Base-by-base conservation (phyloP, 1,140 invertebrate species). In the Euwallacea fornicatus region DNA sequence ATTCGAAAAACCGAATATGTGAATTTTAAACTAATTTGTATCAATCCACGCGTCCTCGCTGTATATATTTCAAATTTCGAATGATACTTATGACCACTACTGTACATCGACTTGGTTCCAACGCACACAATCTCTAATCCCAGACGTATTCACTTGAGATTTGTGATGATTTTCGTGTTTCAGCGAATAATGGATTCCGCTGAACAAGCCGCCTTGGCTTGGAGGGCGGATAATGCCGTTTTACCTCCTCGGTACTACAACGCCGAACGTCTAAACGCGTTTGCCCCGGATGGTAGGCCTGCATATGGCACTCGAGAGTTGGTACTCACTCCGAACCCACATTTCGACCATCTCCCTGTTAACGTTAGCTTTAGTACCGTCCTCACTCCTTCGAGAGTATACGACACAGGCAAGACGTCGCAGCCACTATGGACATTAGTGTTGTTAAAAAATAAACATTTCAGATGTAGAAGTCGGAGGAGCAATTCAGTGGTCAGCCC, bases 401-500 rank as follows among this genome's bases (percentile, higher is more conserved):
- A 60, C 11, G 69, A 71, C 44, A 58, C 69, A 66, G 69, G 69
- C 66, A 41, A 44, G 61, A 46, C 7, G 7, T 62, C 16, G 6
- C 9, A 58, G n/a, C 21, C 4, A 33, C 16, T 0, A 61, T n/a
- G 11, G 15, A 10, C 7, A 7, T 61, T 9, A 42, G 11, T 42
- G 43, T 16, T 61, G 10, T 61, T 41, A 61, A 61, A 3, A 6
- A 6, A 0, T 11, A n/a, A 42, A 42, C 11, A 11, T 61, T 61
- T 11, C 42, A 66, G 47, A 66, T 56, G 8, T 15, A 13, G 90
- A 93, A 75, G 89, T 96, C 11, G 85, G 92, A 69, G 91, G 94
- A 78, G 93, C 93, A 33, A 91, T 98, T 77, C 89, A 93, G 78
- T 98, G 96, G 96, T 96, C 95, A 47, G 90, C 93, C 73, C 89